Conservation (phyloP, 2,113 vertebrate species). For the Ranitomeya imitator region DNA sequence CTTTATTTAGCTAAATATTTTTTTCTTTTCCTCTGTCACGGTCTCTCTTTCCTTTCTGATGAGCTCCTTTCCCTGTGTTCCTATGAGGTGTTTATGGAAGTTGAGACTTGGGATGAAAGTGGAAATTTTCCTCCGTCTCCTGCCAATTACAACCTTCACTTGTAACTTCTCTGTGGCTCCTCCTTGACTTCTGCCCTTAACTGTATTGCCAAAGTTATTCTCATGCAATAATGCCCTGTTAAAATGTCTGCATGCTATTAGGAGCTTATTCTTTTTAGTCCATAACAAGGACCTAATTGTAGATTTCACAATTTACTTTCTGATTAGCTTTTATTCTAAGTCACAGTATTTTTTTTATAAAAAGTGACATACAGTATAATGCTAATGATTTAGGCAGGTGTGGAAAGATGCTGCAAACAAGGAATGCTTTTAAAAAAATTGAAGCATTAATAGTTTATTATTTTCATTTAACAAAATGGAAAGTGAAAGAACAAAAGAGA, state of each 20-base stretch:
- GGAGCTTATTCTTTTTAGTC: background rate
- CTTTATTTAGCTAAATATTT: background rate
- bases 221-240: conserved; percentile 39
- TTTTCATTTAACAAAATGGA: too few species aligned
- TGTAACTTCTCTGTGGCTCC: conserved; percentile 5
- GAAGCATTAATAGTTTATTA: too few species aligned
- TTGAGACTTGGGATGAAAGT: conserved; percentile 43
- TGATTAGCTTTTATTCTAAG: background rate
- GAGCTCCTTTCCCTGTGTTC: conserved; percentile 28
- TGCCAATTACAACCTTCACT: conserved; percentile 51
- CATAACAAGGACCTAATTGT: background rate
- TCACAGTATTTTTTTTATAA: background rate
- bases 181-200: conserved; percentile 8
- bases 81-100: conserved; percentile 54
- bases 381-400: too few species aligned
- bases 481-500: too few species aligned
- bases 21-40: background rate
- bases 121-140: conserved; percentile 37
- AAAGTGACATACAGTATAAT: background rate
- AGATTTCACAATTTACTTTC: background rate
- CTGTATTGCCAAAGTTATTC: background rate
- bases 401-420: too few species aligned
- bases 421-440: too few species aligned
- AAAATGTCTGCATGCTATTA: background rate
- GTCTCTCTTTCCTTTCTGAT: conserved; percentile 18